Conservation (phyloP, 2,113 vertebrate species). For the Calidris pygmaea region DNA sequence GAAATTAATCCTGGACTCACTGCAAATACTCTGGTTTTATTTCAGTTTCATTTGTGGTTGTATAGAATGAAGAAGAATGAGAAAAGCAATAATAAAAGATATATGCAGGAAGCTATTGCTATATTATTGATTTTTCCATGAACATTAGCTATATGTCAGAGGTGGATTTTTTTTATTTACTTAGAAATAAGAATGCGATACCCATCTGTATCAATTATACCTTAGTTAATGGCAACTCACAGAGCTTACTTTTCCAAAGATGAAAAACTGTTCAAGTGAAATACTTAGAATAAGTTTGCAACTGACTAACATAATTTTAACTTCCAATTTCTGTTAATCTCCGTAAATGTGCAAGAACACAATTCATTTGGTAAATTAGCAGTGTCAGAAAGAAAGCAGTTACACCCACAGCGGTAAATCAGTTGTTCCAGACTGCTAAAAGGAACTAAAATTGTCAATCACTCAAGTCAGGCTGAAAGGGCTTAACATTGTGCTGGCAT, state of each 20-base stretch:
- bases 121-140: neutral
- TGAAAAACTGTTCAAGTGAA: neutral
- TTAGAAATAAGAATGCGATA: neutral
- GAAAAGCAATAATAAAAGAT: neutral
- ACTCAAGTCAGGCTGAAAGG: conserved; percentile 30
- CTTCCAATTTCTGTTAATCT: conserved; percentile 16
- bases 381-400: conserved; percentile 33
- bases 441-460: conserved; percentile 54
- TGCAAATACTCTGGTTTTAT: neutral
- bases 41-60: neutral
- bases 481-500: conserved; percentile 39
- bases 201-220: neutral
- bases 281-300: neutral
- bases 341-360: conserved; percentile 14
- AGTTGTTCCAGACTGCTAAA: conserved; percentile 49
- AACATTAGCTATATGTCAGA: neutral
- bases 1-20: neutral
- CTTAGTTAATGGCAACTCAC: neutral
- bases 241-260: neutral
- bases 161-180: neutral
- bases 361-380: conserved; percentile 49
- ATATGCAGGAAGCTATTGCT: neutral
- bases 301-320: conserved; percentile 26
- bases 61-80: neutral
- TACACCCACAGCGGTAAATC: conserved; percentile 48